These are phyloP conservation scores for Cryptocephalus primarius DNA, from an alignment of 2,888 invertebrate genomes.

Conservation along the genomic window DNA sequence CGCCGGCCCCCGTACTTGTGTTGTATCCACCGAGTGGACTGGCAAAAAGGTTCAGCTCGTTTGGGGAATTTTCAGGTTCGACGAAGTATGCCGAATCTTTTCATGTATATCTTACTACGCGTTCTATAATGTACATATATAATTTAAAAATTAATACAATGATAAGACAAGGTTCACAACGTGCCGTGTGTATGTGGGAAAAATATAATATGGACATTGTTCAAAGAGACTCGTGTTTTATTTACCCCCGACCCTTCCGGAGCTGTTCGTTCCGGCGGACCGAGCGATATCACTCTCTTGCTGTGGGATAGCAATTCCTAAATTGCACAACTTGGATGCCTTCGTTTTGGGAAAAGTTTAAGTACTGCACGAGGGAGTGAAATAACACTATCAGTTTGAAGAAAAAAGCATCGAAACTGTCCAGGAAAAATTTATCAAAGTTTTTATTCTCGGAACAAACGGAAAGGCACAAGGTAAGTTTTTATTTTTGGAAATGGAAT, in stretches of 20 bases:
- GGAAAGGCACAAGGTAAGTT: too few relatives aligned
- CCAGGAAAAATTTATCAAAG: too few relatives aligned
- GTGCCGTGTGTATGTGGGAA: conserved; percentile 84
- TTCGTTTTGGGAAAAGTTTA: too few relatives aligned
- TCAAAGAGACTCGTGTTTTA: conserved; percentile 46
- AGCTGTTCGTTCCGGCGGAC: not conserved
- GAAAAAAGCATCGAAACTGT: too few relatives aligned
- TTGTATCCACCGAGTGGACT: conserved; percentile 10
- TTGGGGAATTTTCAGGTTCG: conserved; percentile 46
- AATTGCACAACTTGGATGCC: too few relatives aligned
- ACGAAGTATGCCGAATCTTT: conserved; percentile 38
- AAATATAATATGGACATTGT: conserved; percentile 78
- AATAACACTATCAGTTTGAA: too few relatives aligned
- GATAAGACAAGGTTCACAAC: conserved; percentile 83
- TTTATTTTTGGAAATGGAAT: too few relatives aligned
- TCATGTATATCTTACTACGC: conserved; percentile 59
- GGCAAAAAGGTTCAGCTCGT: conserved; percentile 22
- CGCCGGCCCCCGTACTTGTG: conserved; percentile 1
- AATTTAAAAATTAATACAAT: conserved; percentile 51
- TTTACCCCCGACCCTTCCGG: conserved; percentile 5
- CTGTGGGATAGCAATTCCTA: not conserved
- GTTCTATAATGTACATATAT: conserved; percentile 56
- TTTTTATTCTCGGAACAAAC: too few relatives aligned
- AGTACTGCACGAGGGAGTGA: too few relatives aligned
- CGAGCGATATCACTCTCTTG: too few relatives aligned